Evolutionary conservation across 2,797 vertebrate species (phyloP).

Genomic region (Myotis vivesi): DNA sequence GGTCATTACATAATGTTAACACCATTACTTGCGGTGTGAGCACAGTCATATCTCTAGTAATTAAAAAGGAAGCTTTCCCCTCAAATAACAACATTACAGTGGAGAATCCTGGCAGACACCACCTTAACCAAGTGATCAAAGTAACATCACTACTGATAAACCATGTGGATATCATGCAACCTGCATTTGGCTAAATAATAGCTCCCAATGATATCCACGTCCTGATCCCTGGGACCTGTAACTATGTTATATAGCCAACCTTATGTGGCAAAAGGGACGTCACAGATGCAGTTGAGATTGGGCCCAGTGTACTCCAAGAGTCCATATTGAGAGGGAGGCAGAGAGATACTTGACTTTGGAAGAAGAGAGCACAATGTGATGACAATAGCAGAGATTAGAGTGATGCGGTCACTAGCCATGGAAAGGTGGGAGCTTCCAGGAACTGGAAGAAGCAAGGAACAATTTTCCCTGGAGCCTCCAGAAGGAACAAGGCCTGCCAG

Average conservation of each 20-base stretch:
- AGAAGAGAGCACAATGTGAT: neutral
- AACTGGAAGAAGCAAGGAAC: neutral
- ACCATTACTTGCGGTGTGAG: neutral
- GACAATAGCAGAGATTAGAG: neutral
- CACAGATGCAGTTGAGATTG: neutral
- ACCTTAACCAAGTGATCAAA: constrained; percentile 16
- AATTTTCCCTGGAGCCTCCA: neutral
- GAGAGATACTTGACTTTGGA: neutral
- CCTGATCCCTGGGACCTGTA: neutral
- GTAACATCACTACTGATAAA: neutral
- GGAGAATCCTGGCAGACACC: constrained; percentile 9
- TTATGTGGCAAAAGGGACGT: neutral
- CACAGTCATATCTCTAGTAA: neutral
- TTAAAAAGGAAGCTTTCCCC: neutral
- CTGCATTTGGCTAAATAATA: neutral
- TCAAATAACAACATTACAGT: neutral
- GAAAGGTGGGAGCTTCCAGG: neutral
- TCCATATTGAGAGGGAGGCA: neutral
- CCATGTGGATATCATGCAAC: neutral
- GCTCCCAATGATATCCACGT: neutral
- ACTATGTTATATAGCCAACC: neutral
- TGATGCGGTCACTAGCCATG: neutral
- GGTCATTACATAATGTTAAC: constrained; percentile 2
- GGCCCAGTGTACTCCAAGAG: neutral
- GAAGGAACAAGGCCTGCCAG: neutral